Percentiles rank a stretch among this genome's conserved stretches.
phyloP scores from a whole-genome alignment of 2,888 invertebrate species.

The Harpagoxenus sublaevis region DNA sequence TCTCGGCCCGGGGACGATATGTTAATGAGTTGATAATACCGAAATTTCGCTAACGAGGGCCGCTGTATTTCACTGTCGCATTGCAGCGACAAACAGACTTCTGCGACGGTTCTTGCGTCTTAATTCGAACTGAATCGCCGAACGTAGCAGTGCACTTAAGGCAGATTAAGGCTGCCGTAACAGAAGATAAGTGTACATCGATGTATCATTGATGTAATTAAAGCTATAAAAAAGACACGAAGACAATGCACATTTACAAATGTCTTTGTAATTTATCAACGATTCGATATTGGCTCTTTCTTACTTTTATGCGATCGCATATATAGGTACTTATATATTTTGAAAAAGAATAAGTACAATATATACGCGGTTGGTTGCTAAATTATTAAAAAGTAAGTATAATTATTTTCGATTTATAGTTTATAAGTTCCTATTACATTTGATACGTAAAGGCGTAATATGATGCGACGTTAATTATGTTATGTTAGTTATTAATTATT shows the following conservation, averaged over 20 bases:
- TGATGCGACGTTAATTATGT: constrained; percentile 12
- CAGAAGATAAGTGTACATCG: constrained; percentile 30
- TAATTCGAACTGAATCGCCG: constrained; percentile 29
- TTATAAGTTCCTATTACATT: background rate
- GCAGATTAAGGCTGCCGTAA: constrained; percentile 32
- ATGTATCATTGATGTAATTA: constrained; percentile 28
- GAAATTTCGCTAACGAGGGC: constrained; percentile 46
- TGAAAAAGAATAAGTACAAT: background rate
- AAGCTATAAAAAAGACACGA: background rate
- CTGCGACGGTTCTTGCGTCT: constrained; percentile 36
- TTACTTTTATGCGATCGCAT: background rate
- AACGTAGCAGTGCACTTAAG: constrained; percentile 43
- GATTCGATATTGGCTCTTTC: background rate
- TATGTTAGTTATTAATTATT: background rate
- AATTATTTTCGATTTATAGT: background rate
- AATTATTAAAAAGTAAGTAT: background rate
- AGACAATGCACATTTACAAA: background rate
- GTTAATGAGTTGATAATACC: constrained; percentile 50
- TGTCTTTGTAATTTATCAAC: background rate
- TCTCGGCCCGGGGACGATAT: constrained; percentile 38
- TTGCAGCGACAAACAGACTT: constrained; percentile 42
- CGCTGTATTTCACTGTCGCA: constrained; percentile 47
- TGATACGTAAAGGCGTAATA: background rate
- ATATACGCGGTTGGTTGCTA: background rate
- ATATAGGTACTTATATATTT: background rate